A percentile compares a stretch with the other conserved stretches of the same genome.
Conservation (phyloP, 2,797 vertebrate species). For the Mormyrops attenuatus region DNA sequence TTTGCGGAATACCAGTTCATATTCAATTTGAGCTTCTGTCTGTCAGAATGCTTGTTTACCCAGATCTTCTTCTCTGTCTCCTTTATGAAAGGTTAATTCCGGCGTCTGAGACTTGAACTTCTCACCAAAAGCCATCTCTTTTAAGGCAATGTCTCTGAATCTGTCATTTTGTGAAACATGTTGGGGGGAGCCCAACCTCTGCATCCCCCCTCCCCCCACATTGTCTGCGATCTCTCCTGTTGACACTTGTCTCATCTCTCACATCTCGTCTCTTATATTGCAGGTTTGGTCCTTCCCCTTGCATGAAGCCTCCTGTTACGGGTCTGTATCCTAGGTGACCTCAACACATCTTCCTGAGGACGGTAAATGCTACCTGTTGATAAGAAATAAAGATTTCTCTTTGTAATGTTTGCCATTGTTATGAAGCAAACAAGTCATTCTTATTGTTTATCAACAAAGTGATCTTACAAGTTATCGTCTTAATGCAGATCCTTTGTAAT, state of each 20-base stretch:
- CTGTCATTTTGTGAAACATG: conserved; percentile 3
- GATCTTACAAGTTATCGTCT: background rate
- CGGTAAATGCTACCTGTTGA: background rate
- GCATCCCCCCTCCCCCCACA: background rate
- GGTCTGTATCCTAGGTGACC: background rate
- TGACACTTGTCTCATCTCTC: background rate
- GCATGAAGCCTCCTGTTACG: background rate
- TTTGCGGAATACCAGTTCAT: background rate
- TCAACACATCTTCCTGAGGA: background rate
- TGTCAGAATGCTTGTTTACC: background rate
- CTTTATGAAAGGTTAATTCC: background rate
- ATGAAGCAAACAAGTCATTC: background rate
- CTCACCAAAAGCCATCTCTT: background rate
- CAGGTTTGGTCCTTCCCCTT: background rate
- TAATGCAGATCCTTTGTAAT: background rate
- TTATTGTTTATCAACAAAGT: background rate
- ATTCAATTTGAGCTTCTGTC: background rate
- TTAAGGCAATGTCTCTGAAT: background rate
- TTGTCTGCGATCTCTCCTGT: background rate
- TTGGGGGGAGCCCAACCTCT: background rate
- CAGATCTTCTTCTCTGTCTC: background rate
- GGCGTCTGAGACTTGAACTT: background rate
- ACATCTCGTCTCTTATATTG: background rate
- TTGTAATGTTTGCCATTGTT: background rate
- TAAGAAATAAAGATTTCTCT: background rate